Conservation (phyloP, 2,888 invertebrate genomes). For the Polyommatus iphigenia region DNA sequence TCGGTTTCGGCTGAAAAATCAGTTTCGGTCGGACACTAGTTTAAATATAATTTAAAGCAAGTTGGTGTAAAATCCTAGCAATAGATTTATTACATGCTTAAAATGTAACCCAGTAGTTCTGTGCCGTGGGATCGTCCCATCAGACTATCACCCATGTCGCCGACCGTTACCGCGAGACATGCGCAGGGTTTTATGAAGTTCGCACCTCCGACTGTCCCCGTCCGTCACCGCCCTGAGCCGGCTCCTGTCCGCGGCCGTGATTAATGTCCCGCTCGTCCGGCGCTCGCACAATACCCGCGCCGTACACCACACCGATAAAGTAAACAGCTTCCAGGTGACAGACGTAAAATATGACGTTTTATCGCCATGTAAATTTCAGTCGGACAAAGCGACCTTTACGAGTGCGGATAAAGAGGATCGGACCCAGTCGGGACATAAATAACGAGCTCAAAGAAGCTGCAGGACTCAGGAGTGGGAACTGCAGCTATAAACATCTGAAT, state of each 20-base stretch:
- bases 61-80: too few relatives aligned
- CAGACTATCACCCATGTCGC: not conserved
- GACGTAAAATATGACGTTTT: conserved; percentile 7
- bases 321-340: not conserved
- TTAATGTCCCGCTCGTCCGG: not conserved
- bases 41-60: too few relatives aligned
- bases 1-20: too few relatives aligned
- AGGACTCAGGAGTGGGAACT: not conserved
- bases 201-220: conserved; percentile 22
- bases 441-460: conserved; percentile 1
- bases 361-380: conserved; percentile 9
- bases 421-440: not conserved
- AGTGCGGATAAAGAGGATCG: not conserved
- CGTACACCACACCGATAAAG: not conserved
- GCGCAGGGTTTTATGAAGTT: conserved; percentile 26
- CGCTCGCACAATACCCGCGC: not conserved
- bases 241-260: conserved; percentile 17
- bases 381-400: not conserved
- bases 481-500: not conserved
- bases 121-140: not conserved
- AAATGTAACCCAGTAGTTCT: too few relatives aligned
- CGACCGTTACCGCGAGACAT: not conserved
- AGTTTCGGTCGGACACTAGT: too few relatives aligned
- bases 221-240: not conserved
- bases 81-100: too few relatives aligned